Evolutionary conservation across 2,888 invertebrate species (phyloP).

Genomic region (Ferrisia virgata): DNA sequence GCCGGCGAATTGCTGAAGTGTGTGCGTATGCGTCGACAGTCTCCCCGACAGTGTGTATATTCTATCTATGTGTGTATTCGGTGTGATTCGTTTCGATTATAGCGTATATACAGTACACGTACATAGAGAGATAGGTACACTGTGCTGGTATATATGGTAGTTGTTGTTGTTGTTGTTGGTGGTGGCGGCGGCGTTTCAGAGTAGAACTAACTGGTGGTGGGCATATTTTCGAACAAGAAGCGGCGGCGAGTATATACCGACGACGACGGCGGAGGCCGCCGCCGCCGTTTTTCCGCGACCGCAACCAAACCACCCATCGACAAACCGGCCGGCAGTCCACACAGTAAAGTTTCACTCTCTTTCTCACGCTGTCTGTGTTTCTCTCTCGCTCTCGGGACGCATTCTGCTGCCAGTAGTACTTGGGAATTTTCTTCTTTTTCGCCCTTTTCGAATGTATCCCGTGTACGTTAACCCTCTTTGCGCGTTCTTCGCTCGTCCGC

Average conservation of each 20-base stretch:
- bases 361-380: background rate
- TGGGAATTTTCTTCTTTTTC: constrained; percentile 29
- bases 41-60: background rate
- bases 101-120: too few species aligned
- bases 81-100: background rate
- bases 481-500: background rate
- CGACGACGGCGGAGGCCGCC: background rate
- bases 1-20: background rate
- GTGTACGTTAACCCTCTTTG: constrained; percentile 32
- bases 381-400: background rate
- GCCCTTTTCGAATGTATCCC: constrained; percentile 9
- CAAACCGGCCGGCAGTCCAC: constrained; percentile 37
- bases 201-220: background rate
- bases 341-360: constrained; percentile 13
- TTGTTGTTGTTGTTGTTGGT: too few species aligned
- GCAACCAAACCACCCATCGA: constrained; percentile 28
- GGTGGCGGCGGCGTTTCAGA: background rate
- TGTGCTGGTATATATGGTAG: too few species aligned
- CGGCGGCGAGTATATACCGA: too few species aligned
- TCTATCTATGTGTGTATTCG: background rate
- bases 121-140: too few species aligned
- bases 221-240: constrained; percentile 12
- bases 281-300: constrained; percentile 23
- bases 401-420: background rate
- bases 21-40: background rate